Conservation (phyloP, 2,797 vertebrate genomes). For the Anas bahamensis region DNA sequence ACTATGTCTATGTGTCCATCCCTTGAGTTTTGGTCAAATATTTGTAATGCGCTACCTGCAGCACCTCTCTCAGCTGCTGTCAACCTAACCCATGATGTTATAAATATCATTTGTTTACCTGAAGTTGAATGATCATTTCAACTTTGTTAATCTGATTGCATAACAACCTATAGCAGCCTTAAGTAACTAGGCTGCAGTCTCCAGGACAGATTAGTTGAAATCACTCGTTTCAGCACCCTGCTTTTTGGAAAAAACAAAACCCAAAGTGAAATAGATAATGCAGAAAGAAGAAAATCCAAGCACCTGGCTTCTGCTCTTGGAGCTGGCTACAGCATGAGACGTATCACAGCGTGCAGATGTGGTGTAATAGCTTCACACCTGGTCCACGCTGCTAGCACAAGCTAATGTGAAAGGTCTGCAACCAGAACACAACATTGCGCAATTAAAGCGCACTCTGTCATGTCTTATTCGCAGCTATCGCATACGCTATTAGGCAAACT, state of each 20-base stretch:
- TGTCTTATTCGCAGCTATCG: constrained; percentile 50
- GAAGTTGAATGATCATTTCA: constrained; percentile 39
- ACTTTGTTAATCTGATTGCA: constrained; percentile 53
- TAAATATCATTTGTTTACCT: neutral
- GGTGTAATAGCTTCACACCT: neutral
- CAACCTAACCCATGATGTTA: neutral
- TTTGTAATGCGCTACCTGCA: neutral
- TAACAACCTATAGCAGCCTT: constrained; percentile 39
- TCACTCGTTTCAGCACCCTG: neutral
- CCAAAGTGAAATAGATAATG: neutral
- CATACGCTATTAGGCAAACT: constrained; percentile 31
- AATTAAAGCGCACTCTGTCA: constrained; percentile 46
- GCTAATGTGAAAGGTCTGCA: neutral
- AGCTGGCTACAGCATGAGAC: neutral
- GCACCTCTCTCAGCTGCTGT: neutral
- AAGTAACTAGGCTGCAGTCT: constrained; percentile 37
- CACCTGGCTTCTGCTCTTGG: neutral
- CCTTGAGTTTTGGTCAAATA: neutral
- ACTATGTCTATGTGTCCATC: neutral
- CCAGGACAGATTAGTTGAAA: neutral
- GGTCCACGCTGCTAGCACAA: neutral
- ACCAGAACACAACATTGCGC: constrained; percentile 7
- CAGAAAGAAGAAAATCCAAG: neutral
- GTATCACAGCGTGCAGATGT: neutral
- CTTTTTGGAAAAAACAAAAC: neutral